Conservation (phyloP, 2,797 vertebrate species). For the Peromyscus nudipes region DNA sequence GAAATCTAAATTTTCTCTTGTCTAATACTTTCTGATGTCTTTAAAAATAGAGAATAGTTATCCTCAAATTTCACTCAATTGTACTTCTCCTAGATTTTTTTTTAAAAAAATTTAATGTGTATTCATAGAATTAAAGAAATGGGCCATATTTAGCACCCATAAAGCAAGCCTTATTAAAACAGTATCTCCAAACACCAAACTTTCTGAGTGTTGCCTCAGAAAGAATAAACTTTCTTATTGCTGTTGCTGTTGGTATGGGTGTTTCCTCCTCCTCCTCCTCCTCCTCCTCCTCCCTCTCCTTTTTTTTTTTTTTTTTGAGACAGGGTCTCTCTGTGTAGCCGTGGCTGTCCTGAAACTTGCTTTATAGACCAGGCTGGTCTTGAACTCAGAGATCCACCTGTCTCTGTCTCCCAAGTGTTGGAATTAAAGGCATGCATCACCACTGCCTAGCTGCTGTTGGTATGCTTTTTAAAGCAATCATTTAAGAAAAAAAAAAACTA, state of each 20-base stretch:
- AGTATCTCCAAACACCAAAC: background rate
- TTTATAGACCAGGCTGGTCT: background rate
- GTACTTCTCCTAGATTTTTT: conserved; percentile 23
- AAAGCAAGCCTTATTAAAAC: conserved; percentile 9
- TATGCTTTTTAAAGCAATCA: background rate
- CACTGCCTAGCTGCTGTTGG: background rate
- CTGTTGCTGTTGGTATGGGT: background rate
- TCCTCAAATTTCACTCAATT: background rate
- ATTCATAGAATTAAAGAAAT: conserved; percentile 15
- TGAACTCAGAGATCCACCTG: background rate
- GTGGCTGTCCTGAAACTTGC: background rate
- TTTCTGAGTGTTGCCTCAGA: too few species aligned
- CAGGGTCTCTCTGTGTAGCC: background rate
- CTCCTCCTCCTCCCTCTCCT: fast-evolving
- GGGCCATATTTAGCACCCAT: background rate
- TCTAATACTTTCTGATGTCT: background rate
- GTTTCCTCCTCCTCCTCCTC: background rate
- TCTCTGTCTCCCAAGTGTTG: background rate
- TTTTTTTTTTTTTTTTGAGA: background rate
- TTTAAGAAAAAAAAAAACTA: background rate
- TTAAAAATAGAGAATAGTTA: conserved; percentile 15
- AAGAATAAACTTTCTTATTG: background rate
- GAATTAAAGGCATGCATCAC: background rate
- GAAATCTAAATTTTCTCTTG: conserved; percentile 55
- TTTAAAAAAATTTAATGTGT: background rate